These are phyloP conservation scores for Cephus pulcher DNA, from an alignment of 2,888 invertebrate species.

Conservation along the genomic window DNA sequence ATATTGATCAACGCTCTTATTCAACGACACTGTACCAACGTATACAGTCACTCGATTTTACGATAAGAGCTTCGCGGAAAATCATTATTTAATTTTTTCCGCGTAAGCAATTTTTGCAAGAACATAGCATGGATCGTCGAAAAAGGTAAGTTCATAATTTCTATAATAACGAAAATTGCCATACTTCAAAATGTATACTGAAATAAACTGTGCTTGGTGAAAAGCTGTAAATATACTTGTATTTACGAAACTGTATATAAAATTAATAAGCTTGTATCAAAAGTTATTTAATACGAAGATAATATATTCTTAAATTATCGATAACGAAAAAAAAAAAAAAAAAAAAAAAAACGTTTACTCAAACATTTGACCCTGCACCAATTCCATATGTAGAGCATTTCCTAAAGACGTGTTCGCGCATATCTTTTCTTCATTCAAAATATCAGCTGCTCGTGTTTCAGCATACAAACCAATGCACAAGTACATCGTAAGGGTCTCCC, in stretches of 20 bases:
- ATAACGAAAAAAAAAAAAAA: background rate
- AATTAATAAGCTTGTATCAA: no score
- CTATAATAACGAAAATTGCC: background rate
- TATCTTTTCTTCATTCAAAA: background rate
- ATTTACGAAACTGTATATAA: background rate
- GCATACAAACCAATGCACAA: constrained; percentile 22
- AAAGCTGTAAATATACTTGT: background rate
- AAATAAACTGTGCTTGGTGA: background rate
- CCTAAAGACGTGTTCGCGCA: background rate
- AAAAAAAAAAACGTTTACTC: background rate
- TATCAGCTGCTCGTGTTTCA: background rate
- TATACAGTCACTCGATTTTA: background rate
- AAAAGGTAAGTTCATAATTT: background rate
- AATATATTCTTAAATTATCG: background rate
- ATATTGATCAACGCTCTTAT: background rate
- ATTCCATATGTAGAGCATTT: background rate
- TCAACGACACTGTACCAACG: background rate
- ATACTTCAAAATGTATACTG: background rate
- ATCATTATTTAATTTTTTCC: background rate
- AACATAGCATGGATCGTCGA: background rate
- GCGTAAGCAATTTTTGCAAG: background rate
- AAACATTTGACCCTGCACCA: background rate
- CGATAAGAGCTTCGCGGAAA: background rate
- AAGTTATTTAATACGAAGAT: background rate
- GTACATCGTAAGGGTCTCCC: constrained; percentile 8